Conservation (phyloP, 35 echinoderm and acorn worm genomes). For the Strongylocentrotus purpuratus region DNA sequence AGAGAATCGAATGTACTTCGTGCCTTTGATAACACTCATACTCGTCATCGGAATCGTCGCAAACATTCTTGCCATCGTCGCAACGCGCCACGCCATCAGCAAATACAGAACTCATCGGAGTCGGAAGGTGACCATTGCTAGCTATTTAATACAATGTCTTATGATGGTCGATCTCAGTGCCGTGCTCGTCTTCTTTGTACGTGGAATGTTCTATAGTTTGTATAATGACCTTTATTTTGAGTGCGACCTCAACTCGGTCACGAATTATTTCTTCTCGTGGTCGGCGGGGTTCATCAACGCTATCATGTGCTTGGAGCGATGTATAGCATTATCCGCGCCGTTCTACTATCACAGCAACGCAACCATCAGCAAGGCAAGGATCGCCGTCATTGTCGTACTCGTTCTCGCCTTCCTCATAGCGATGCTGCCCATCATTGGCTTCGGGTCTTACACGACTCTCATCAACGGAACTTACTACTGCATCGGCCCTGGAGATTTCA, state of each 20-base stretch:
- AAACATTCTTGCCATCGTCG: slow-evolving; percentile 50
- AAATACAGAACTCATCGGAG: not conserved
- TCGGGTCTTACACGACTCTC: slow-evolving; percentile 58
- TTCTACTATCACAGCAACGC: slow-evolving; percentile 63
- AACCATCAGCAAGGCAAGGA: slow-evolving; percentile 45
- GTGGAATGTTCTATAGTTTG: slow-evolving; percentile 42
- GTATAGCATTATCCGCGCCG: slow-evolving; percentile 53
- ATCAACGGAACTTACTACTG: slow-evolving; percentile 41
- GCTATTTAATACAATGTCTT: slow-evolving; percentile 25
- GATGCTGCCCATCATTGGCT: slow-evolving; percentile 52
- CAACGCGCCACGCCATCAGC: slow-evolving; percentile 21
- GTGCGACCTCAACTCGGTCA: slow-evolving; percentile 55
- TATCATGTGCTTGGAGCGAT: slow-evolving; percentile 62
- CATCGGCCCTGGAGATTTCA: slow-evolving; percentile 62
- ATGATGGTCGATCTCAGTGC: slow-evolving; percentile 56
- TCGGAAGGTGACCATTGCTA: slow-evolving; percentile 36
- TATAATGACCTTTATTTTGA: slow-evolving; percentile 43
- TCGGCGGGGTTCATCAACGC: slow-evolving; percentile 61
- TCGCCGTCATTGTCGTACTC: slow-evolving; percentile 33
- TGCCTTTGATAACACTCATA: not conserved
- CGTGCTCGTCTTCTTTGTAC: slow-evolving; percentile 52
- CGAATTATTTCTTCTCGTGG: slow-evolving; percentile 67
- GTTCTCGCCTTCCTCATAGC: not conserved
- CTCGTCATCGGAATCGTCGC: slow-evolving; percentile 42
- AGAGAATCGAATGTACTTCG: not conserved